These are phyloP conservation scores for Phaethornis superciliosus DNA, from an alignment of 2,113 vertebrate species.

Conservation along the genomic window DNA sequence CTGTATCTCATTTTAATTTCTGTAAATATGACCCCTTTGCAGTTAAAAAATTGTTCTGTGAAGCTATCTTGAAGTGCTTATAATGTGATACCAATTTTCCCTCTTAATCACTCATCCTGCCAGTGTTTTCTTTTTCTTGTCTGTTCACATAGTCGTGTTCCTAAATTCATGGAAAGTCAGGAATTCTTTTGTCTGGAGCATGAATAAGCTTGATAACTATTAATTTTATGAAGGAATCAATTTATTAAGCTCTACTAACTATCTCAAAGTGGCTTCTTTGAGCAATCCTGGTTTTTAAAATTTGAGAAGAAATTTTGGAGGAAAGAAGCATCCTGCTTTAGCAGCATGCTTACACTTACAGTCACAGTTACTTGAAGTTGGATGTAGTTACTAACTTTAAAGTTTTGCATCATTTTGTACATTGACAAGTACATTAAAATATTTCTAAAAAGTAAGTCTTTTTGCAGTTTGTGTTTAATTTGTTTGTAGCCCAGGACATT, in stretches of 20 bases:
- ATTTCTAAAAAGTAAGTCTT: background rate
- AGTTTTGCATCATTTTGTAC: too few relatives aligned
- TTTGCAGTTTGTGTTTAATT: background rate
- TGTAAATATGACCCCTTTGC: background rate
- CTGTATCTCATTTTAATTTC: background rate
- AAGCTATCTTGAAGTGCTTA: conserved; percentile 4
- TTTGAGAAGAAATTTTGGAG: background rate
- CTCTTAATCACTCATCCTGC: background rate
- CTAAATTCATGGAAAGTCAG: conserved; percentile 36
- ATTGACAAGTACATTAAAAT: background rate
- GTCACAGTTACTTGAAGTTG: background rate
- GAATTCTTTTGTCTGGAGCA: conserved; percentile 32
- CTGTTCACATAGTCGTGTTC: background rate
- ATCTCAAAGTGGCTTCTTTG: background rate
- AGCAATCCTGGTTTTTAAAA: background rate
- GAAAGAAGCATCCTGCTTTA: background rate
- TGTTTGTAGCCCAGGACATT: background rate
- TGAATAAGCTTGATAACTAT: background rate
- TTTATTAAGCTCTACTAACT: background rate
- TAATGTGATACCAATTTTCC: background rate
- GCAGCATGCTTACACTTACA: background rate
- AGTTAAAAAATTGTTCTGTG: background rate
- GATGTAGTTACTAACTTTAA: background rate
- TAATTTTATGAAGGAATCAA: background rate
- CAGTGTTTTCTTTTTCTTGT: conserved; percentile 33